A percentile compares a stretch with the other conserved stretches of the same genome.
phyloP scores from a whole-genome alignment of 2,113 vertebrate genomes.

The Mus musculus region GRCm39 chr9:33279501-33280000 shows the following conservation, averaged over 20 bases:
- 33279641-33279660: background rate
- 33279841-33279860: background rate
- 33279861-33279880: background rate
- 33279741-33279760: background rate
- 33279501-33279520: background rate
- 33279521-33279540: background rate
- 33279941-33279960: background rate
- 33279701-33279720: background rate
- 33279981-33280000: background rate
- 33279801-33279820: background rate
- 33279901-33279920: background rate
- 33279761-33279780: background rate
- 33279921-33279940: background rate
- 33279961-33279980: background rate
- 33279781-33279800: background rate
- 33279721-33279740: background rate
- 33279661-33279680: background rate
- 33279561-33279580: background rate
- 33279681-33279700: too few species aligned
- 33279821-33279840: background rate
- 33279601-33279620: background rate
- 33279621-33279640: background rate
- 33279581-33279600: background rate
- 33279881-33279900: background rate
- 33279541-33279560: background rate